phyloP scores from a whole-genome alignment of 1,140 invertebrate genomes.

The Ylistrum balloti region DNA sequence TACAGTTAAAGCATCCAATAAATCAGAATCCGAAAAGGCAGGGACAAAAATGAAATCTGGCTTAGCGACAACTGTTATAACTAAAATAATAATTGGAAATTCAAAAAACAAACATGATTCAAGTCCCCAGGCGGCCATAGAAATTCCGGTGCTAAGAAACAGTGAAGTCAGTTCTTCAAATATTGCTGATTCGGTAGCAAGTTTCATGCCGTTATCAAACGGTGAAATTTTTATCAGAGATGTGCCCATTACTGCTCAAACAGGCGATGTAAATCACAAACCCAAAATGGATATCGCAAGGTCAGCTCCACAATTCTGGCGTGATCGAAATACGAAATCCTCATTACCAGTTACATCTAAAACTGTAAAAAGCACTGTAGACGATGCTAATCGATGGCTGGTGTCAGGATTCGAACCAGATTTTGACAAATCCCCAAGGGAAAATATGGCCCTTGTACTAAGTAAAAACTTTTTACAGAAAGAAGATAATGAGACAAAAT shows the following conservation, averaged over 20 bases:
- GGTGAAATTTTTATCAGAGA: not conserved
- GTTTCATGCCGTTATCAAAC: not conserved
- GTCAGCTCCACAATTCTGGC: not conserved
- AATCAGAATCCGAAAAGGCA: not conserved
- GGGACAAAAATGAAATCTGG: not conserved
- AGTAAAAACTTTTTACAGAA: conserved; percentile 6
- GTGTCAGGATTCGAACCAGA: not conserved
- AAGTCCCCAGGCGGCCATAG: not conserved
- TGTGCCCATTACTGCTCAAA: not conserved
- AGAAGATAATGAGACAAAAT: not conserved
- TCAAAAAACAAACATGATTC: not conserved
- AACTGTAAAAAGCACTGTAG: not conserved
- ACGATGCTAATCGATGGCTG: not conserved
- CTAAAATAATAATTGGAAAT: not conserved
- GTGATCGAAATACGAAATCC: not conserved
- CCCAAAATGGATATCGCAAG: not conserved
- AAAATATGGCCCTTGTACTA: not conserved
- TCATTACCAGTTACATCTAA: not conserved
- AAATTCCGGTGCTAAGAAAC: not conserved
- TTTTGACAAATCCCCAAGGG: not conserved
- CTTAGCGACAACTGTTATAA: not conserved
- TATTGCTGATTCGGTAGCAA: not conserved
- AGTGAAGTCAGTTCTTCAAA: not conserved
- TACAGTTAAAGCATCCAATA: not conserved
- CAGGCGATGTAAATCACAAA: not conserved